phyloP scores from a whole-genome alignment of 2,113 vertebrate genomes.

The Cricetomys ansorgei region DNA sequence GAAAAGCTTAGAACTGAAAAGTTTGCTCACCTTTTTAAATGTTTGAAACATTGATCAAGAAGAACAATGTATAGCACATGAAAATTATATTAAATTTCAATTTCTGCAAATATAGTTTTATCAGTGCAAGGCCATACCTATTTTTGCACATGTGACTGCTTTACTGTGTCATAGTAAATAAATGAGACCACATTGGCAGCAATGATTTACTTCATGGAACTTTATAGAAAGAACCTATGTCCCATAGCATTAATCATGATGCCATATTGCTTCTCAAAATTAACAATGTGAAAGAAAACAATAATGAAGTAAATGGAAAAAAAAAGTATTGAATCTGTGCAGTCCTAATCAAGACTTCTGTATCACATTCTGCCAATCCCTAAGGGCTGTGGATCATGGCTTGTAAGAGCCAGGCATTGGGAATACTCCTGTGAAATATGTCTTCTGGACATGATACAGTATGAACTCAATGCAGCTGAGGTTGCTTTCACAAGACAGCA shows the following conservation, averaged over 20 bases:
- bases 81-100: slow-evolving; percentile 34
- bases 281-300: neutral
- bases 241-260: neutral
- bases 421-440: neutral
- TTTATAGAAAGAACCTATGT: neutral
- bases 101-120: neutral
- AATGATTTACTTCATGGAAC: neutral
- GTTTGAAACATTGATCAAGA: accelerated
- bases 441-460: neutral
- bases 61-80: neutral
- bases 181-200: neutral
- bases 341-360: too few relatives aligned
- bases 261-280: neutral
- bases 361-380: neutral
- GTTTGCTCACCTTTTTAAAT: neutral
- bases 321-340: neutral
- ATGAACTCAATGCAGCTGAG: neutral
- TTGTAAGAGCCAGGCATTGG: too few relatives aligned
- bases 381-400: too few relatives aligned
- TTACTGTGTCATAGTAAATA: neutral
- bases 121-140: neutral
- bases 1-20: neutral
- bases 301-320: neutral
- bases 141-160: neutral
- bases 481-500: neutral